Evolutionary conservation across 1,140 invertebrate genomes (phyloP), one percentile per base, ranked within the genome.

Genomic region (Ooceraea biroi): DNA sequence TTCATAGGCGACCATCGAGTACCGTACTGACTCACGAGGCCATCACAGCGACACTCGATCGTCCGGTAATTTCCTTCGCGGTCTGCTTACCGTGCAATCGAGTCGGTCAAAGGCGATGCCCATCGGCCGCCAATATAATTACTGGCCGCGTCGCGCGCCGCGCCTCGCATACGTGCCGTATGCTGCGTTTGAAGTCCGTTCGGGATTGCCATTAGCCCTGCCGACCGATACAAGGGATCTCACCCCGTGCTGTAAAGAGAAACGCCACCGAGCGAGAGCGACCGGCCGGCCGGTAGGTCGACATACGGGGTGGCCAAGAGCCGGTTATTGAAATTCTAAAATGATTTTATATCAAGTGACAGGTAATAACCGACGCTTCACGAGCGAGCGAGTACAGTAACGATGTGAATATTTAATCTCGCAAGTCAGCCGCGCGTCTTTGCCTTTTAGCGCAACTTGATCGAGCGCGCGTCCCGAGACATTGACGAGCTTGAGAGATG

Each of bases 281-380:
- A 74, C 11, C 66, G 57, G 77, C 36, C 55, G 72, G 55, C 63
- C 84, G 74, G 73, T 50, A 17, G 73, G 25, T 71, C 63, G 63
- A n/a, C 22, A 11, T 44, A 68, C 22, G 25, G 76, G 76, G 65
- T 80, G 65, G 25, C 52, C 58, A 58, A 60, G 4, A 41, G 71
- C 60, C 65, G 90, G 85, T 92, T 93, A 94, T 93, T 93, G 92
- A 94, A 93, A 92, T 91, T 92, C 90, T 90, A 89, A 90, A 92
- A 92, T 93, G 92, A 94, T 93, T 93, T 94, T 93, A 93, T 92
- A 90, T 58, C 91, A 87, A 90, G 87, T 92, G 93, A 93, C 93
- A 93, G 93, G 92, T 92, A 93, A 94, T 94, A 93, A 93, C 87
- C 88, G 84, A 71, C 85, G 88, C 85, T 88, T 89, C 88, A 86